Percentiles rank a stretch among this genome's conserved stretches.
Conservation (phyloP, 2,797 vertebrate genomes). For the Cichlasoma orientale region DNA sequence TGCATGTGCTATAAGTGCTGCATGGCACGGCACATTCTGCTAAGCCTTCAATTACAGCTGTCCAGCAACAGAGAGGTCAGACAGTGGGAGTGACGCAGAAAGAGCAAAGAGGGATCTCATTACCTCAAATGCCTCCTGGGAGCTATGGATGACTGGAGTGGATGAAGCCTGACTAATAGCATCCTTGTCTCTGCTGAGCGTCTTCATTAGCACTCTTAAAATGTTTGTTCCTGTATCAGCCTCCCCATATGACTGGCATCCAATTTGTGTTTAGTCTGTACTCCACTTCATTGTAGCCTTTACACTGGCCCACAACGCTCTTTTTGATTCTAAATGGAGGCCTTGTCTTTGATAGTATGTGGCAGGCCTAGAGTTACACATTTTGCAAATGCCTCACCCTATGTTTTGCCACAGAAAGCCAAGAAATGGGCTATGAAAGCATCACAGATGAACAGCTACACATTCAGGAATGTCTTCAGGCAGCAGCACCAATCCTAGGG, state of each 20-base stretch:
- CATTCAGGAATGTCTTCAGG: slow-evolving; percentile 65
- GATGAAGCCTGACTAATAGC: slow-evolving; percentile 57
- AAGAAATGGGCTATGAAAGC: slow-evolving; percentile 67
- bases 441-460: slow-evolving; percentile 35
- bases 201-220: slow-evolving; percentile 50
- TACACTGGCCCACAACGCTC: slow-evolving; percentile 11
- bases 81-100: slow-evolving; percentile 65
- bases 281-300: background rate
- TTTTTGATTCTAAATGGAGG: slow-evolving; percentile 52
- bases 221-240: slow-evolving; percentile 12
- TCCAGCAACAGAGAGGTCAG: slow-evolving; percentile 61
- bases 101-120: slow-evolving; percentile 69
- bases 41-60: slow-evolving; percentile 74
- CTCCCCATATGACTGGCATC: slow-evolving; percentile 6
- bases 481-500: slow-evolving; percentile 52
- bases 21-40: slow-evolving; percentile 40
- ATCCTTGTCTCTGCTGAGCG: slow-evolving; percentile 42
- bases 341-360: slow-evolving; percentile 56
- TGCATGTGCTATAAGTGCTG: slow-evolving; percentile 48
- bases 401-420: slow-evolving; percentile 56
- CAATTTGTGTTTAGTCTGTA: slow-evolving; percentile 1
- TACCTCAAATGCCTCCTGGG: slow-evolving; percentile 68
- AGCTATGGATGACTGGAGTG: slow-evolving; percentile 54
- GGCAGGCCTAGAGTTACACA: slow-evolving; percentile 51
- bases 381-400: slow-evolving; percentile 50